Evolutionary conservation across 2,113 vertebrate genomes (phyloP), one percentile per base, ranked within the genome.

Genomic region (Carettochelys insculpta): DNA sequence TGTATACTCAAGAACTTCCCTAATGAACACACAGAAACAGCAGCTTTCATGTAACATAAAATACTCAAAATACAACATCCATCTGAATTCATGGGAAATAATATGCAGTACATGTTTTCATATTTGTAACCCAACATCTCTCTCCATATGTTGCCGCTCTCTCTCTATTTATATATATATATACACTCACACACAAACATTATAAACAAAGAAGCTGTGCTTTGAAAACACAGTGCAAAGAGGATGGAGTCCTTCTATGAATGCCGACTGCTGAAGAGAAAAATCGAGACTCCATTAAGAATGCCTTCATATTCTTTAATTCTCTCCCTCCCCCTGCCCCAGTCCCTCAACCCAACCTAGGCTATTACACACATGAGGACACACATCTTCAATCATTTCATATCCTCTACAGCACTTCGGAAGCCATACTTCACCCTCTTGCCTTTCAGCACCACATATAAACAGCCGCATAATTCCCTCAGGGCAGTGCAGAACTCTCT

Each of bases 321-420:
- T 96, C 95, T 91, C 89, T 94, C 90, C 95, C 95, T 95, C 81
- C 94, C 92, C 90, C 93, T 83, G 71, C 27, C 80, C 68, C 89
- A 94, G 80, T 27, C 85, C 94, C 91, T 96, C 92, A 93, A 88
- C 85, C 90, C 90, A 94, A 92, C 88, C 1, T 0, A 96, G 65
- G 94, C 90, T 96, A 96, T 96, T 97, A 97, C 95, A 96, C 96
- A 97, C 96, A 96, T 96, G 96, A 97, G 86, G 96, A 96, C 95
- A 97, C 95, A 97, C 92, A 93, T 95, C 90, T 95, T 96, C 96
- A 95, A 95, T 96, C 95, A 97, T 94, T 94, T 95, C 87, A 86
- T 80, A 95, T 95, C 94, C 92, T 97, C 96, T 89, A 94, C 82
- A 95, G 87, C 94, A 92, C 89, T 96, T 88, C 79, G 45, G 65